These are phyloP conservation scores for Heliconius congener DNA, from an alignment of 1,140 invertebrate species.

Conservation along the genomic window DNA sequence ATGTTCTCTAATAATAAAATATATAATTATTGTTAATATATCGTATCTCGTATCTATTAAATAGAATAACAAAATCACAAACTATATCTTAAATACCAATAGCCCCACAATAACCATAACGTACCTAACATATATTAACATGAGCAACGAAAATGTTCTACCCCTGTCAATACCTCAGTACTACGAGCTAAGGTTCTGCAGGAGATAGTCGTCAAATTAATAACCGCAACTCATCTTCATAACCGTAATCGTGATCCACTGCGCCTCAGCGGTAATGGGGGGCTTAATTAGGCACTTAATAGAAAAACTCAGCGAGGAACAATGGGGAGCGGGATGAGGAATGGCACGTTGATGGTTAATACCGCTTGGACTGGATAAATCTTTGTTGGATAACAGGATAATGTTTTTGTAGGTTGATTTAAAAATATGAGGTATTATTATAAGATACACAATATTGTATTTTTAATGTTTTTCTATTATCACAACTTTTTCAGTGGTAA, in stretches of 20 bases:
- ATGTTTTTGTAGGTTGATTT: background rate
- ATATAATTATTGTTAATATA: too few species aligned
- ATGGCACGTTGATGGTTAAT: slow-evolving; percentile 15
- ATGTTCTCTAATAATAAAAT: too few species aligned
- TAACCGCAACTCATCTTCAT: slow-evolving; percentile 46
- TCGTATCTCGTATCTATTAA: too few species aligned
- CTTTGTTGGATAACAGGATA: background rate
- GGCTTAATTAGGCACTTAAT: slow-evolving; percentile 60
- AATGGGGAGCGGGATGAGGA: slow-evolving; percentile 29
- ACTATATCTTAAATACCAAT: background rate
- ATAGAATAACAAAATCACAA: background rate
- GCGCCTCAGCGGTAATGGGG: slow-evolving; percentile 41
- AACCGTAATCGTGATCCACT: slow-evolving; percentile 41
- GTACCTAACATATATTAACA: background rate
- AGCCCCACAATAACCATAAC: background rate
- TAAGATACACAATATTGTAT: background rate
- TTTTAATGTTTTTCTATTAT: too few species aligned
- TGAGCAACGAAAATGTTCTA: background rate
- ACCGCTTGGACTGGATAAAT: background rate
- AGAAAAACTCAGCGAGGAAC: slow-evolving; percentile 48
- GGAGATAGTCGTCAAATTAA: slow-evolving; percentile 39
- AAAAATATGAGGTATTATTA: background rate
- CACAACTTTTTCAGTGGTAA: too few species aligned
- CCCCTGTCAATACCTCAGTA: slow-evolving; percentile 6
- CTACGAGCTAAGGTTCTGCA: background rate